These are phyloP conservation scores for Deroplatys truncata DNA, from an alignment of 2,888 invertebrate species.

Conservation along the genomic window DNA sequence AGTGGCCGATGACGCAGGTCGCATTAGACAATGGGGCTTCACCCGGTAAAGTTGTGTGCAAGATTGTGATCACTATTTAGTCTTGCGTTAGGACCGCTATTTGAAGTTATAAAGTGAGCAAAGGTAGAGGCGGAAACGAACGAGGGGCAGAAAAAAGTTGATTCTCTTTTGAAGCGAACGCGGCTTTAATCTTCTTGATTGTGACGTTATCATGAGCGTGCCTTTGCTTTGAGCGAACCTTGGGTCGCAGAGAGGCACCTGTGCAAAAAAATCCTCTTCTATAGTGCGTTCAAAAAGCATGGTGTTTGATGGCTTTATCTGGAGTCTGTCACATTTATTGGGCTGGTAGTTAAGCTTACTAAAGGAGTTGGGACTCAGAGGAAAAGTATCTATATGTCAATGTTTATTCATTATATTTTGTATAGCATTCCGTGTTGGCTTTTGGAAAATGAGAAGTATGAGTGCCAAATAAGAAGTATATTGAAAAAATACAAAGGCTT, in stretches of 20 bases:
- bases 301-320: too few relatives aligned
- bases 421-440: too few relatives aligned
- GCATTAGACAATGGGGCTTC: neutral
- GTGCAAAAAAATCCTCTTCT: neutral
- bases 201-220: neutral
- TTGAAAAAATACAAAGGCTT: too few relatives aligned
- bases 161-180: neutral
- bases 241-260: neutral
- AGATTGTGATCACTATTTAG: neutral
- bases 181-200: neutral
- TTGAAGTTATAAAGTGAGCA: neutral
- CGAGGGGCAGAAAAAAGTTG: neutral
- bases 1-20: neutral
- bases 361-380: too few relatives aligned
- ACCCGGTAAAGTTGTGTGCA: neutral
- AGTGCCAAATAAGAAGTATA: too few relatives aligned
- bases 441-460: too few relatives aligned
- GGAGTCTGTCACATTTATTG: too few relatives aligned
- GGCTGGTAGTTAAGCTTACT: too few relatives aligned
- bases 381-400: too few relatives aligned
- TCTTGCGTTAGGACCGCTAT: neutral
- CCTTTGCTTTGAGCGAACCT: neutral
- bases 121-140: neutral
- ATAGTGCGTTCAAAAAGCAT: neutral
- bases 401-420: too few relatives aligned